Evolutionary conservation across 2,113 vertebrate genomes (phyloP), one percentile per base, ranked within the genome.

Genomic region (Phylloscopus trochiloides): DNA sequence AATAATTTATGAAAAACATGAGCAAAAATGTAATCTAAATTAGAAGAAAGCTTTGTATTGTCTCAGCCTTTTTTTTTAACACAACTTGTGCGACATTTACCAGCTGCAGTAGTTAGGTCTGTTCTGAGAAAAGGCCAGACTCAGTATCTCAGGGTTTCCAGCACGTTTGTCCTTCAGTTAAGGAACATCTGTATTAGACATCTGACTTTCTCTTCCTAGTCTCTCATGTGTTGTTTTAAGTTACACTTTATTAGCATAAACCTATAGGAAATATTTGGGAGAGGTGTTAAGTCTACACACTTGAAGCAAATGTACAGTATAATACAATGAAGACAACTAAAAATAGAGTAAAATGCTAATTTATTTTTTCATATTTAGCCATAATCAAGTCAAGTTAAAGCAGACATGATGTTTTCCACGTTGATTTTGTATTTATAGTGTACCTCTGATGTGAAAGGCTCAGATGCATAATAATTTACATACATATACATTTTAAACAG

Each of bases 401-500:
- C 93, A 98, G 97, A 96, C 91, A 92, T 90, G 89, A 97, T 98
- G 97, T 97, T 98, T 97, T 96, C 93, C 86, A 94, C 84, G 88
- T 96, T 98, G 97, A 98, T 98, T 98, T 97, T 97, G 96, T 97
- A 96, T 97, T 97, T 98, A 97, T 98, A 95, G 94, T 93, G 86
- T 95, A 97, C 94, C 96, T 97, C 91, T 94, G 97, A 98, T 98
- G 96, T 86, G 95, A 97, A 97, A 97, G 80, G 48, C 97, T 97
- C 91, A 88, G 94, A 95, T 96, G 97, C 97, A 96, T 97, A 97
- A 98, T 97, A 97, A 98, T 98, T 98, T 98, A 98, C 98, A 98
- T 98, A 98, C 96, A 98, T 98, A 98, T 98, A 98, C 97, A 98
- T 98, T 97, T 98, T 98, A 98, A 98, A 96, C 95, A 98, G 98